Percentiles rank a stretch among this genome's conserved stretches.
These are phyloP conservation scores for Puma concolor DNA, from an alignment of 2,113 vertebrate species.

Conservation along the genomic window DNA sequence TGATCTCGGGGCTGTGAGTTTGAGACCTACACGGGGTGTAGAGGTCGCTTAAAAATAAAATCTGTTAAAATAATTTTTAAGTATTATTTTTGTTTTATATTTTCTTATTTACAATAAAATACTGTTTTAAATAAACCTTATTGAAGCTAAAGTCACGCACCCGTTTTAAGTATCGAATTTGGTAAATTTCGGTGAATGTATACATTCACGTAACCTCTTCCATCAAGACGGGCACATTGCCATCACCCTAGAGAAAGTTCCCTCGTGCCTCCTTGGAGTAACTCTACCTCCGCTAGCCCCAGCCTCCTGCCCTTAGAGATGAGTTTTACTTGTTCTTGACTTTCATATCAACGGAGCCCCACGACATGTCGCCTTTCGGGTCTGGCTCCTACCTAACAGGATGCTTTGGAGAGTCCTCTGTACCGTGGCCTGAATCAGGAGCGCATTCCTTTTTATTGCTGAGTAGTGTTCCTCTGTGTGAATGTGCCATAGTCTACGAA, in stretches of 20 bases:
- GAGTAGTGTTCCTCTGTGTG: background rate
- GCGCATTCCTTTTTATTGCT: rapidly evolving
- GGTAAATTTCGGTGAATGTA: background rate
- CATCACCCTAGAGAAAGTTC: background rate
- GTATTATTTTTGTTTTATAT: background rate
- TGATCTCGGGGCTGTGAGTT: background rate
- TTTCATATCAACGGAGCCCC: rapidly evolving
- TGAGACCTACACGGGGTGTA: background rate
- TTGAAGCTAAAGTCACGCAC: background rate
- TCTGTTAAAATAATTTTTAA: background rate
- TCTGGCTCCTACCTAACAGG: background rate
- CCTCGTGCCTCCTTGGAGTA: background rate
- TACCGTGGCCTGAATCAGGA: background rate
- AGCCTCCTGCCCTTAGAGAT: background rate
- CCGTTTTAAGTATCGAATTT: background rate
- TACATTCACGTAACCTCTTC: background rate
- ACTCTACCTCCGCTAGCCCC: background rate
- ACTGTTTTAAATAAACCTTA: background rate
- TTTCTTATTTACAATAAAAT: background rate
- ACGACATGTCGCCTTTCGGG: rapidly evolving
- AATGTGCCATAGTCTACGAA: rapidly evolving
- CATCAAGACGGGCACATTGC: background rate
- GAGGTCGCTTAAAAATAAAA: background rate
- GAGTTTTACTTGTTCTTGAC: too few relatives aligned
- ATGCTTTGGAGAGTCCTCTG: rapidly evolving